These are phyloP conservation scores for Poecilia wingei DNA, from an alignment of 2,797 vertebrate genomes.

Conservation along the genomic window DNA sequence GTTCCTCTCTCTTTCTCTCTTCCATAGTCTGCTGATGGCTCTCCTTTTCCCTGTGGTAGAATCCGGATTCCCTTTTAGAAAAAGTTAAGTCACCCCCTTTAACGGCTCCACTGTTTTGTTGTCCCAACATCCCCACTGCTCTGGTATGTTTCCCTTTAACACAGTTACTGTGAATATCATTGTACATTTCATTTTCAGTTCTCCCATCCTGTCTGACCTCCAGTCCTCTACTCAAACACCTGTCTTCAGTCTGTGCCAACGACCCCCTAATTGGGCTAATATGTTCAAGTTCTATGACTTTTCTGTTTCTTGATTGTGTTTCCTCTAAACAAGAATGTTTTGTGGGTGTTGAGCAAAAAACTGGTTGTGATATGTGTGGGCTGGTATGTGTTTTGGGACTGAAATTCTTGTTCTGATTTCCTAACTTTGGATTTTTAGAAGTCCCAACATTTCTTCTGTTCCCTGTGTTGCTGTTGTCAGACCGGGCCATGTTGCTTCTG, in stretches of 20 bases:
- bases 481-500: conserved; percentile 54
- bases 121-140: conserved; percentile 63
- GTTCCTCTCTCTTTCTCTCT: conserved; percentile 8
- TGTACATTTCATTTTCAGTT: conserved; percentile 17
- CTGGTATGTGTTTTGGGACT: conserved; percentile 10
- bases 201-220: conserved; percentile 5
- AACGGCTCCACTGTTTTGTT: conserved; percentile 20
- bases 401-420: conserved; percentile 26
- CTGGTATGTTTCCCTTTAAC: conserved; percentile 14
- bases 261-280: conserved; percentile 70
- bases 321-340: conserved; percentile 24
- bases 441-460: conserved; percentile 24
- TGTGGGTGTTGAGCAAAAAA: conserved; percentile 81
- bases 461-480: conserved; percentile 44
- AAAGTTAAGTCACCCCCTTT: conserved; percentile 1
- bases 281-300: conserved; percentile 51
- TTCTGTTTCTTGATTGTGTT: not conserved
- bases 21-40: conserved; percentile 8
- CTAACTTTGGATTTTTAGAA: conserved; percentile 84
- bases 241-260: conserved; percentile 18
- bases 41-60: conserved; percentile 63
- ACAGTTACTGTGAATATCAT: conserved; percentile 1
- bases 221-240: not conserved
- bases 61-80: conserved; percentile 21
- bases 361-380: conserved; percentile 39